Conservation (phyloP, 2,113 vertebrate species). For the Poecilia latipinna region DNA sequence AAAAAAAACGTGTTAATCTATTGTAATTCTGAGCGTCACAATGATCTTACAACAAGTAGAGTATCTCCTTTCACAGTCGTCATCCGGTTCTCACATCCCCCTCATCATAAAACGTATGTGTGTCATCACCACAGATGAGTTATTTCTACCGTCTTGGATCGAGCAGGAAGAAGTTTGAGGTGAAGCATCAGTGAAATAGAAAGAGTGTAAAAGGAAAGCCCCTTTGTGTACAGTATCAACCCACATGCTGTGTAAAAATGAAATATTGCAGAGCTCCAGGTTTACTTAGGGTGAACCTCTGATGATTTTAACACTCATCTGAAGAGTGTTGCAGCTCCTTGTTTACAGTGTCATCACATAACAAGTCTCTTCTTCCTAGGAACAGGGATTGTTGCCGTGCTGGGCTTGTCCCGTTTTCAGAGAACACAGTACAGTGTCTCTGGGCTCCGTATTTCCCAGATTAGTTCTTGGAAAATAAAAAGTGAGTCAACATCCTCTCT, state of each 20-base stretch:
- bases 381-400: background rate
- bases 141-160: slow-evolving; percentile 33
- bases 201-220: slow-evolving; percentile 14
- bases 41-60: background rate
- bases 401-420: slow-evolving; percentile 24
- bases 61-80: slow-evolving; percentile 48
- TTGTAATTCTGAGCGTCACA: slow-evolving; percentile 8
- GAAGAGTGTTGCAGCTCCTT: background rate
- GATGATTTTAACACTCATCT: background rate
- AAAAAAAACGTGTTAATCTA: background rate
- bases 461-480: slow-evolving; percentile 37
- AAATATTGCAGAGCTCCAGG: background rate
- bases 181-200: slow-evolving; percentile 1
- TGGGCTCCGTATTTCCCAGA: slow-evolving; percentile 60
- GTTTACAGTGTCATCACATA: background rate
- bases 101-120: slow-evolving; percentile 13
- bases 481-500: slow-evolving; percentile 78
- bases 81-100: slow-evolving; percentile 26
- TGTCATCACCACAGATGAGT: slow-evolving; percentile 42
- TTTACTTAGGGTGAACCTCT: background rate
- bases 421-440: slow-evolving; percentile 58
- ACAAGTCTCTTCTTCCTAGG: background rate
- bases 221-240: background rate
- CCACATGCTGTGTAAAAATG: background rate
- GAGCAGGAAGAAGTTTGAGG: slow-evolving; percentile 15